Conservation (phyloP, 2,888 invertebrate species). For the Xanthorhoe spadicearia region DNA sequence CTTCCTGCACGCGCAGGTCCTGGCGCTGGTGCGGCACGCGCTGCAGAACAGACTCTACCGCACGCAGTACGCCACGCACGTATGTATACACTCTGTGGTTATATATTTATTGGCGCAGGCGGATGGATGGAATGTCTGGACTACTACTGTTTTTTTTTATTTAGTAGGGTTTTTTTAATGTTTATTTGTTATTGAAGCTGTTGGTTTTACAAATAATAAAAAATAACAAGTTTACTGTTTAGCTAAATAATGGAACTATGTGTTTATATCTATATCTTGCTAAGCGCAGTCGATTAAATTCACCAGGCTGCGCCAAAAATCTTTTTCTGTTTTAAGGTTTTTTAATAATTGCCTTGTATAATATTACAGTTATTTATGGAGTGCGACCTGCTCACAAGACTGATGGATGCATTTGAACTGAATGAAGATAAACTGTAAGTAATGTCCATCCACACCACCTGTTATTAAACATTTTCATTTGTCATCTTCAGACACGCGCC, state of each 20-base stretch:
- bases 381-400: constrained; percentile 91
- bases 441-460: not conserved
- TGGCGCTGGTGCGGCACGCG: constrained; percentile 90
- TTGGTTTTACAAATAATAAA: too few species aligned
- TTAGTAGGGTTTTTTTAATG: too few species aligned
- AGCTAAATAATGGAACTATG: too few species aligned
- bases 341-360: too few species aligned
- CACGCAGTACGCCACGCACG: constrained; percentile 61
- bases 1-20: constrained; percentile 96
- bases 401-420: constrained; percentile 92
- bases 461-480: too few species aligned
- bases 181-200: too few species aligned
- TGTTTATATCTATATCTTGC: too few species aligned
- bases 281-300: too few species aligned
- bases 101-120: not conserved
- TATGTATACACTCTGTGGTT: constrained; percentile 42
- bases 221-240: too few species aligned
- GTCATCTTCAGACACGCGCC: too few species aligned
- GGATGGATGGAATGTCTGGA: too few species aligned
- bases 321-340: not conserved
- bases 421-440: constrained; percentile 92
- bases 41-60: constrained; percentile 75
- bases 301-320: not conserved
- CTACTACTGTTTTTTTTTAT: too few species aligned
- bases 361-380: constrained; percentile 89